phyloP scores from a whole-genome alignment of 2,113 vertebrate genomes.

The Megatriorchis doriae region DNA sequence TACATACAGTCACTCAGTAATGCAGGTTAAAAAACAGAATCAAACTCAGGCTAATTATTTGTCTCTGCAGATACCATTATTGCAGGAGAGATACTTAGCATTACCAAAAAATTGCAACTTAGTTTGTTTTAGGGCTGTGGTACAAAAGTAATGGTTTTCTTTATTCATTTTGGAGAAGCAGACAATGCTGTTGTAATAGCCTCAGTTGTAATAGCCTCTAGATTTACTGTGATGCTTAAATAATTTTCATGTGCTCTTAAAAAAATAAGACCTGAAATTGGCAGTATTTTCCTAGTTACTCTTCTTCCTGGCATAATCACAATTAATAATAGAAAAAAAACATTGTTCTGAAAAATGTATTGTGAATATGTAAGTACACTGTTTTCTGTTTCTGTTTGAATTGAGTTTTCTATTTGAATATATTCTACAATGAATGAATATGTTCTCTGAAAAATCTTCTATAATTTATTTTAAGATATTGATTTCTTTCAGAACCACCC shows the following conservation, averaged over 20 bases:
- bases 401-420: background rate
- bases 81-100: background rate
- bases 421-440: background rate
- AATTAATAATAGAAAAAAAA: background rate
- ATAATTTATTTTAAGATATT: background rate
- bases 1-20: too few species aligned
- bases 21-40: background rate
- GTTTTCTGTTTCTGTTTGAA: background rate
- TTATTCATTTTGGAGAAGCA: background rate
- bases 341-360: rapidly evolving
- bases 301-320: background rate
- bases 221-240: background rate
- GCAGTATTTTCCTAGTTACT: background rate
- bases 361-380: background rate
- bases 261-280: background rate
- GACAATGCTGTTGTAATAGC: background rate
- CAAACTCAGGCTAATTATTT: background rate
- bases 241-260: background rate
- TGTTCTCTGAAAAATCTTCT: background rate
- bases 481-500: conserved; percentile 71
- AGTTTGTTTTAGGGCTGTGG: background rate
- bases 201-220: too few species aligned
- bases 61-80: background rate
- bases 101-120: background rate
- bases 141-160: rapidly evolving